phyloP scores from a whole-genome alignment of 2,888 invertebrate species.

The Macaria notata region DNA sequence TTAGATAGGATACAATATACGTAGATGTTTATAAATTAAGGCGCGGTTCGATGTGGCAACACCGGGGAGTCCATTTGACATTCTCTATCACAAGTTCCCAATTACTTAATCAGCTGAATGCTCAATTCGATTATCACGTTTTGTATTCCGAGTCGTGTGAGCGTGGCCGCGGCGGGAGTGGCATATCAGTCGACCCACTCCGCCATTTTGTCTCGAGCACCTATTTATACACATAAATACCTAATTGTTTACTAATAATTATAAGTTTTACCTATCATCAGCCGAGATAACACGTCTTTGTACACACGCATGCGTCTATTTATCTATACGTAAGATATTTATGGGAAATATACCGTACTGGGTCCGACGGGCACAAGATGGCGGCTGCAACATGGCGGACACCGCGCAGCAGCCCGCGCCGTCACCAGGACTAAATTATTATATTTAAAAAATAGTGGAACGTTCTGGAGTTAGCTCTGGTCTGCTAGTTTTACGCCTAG shows the following conservation, averaged over 20 bases:
- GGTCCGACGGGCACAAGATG: constrained; percentile 50
- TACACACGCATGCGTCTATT: constrained; percentile 56
- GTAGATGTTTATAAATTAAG: constrained; percentile 69
- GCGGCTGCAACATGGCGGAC: constrained; percentile 40
- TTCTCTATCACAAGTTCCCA: constrained; percentile 27
- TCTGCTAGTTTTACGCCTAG: constrained; percentile 72
- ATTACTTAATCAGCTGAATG: constrained; percentile 27
- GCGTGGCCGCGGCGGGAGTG: constrained; percentile 28
- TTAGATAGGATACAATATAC: constrained; percentile 74
- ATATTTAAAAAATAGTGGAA: constrained; percentile 9
- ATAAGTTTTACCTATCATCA: constrained; percentile 19
- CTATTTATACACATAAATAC: constrained; percentile 5
- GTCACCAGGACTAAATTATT: constrained; percentile 9
- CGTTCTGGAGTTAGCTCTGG: constrained; percentile 59
- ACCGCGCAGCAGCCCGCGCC: constrained; percentile 28
- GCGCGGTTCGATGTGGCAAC: constrained; percentile 44
- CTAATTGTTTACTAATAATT: constrained; percentile 4
- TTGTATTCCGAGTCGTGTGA: constrained; percentile 13
- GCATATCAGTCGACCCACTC: constrained; percentile 45
- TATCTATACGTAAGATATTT: constrained; percentile 60
- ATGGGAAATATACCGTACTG: constrained; percentile 48
- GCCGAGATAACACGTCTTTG: constrained; percentile 24
- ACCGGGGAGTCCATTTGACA: constrained; percentile 30
- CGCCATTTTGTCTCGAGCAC: constrained; percentile 42
- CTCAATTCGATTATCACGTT: constrained; percentile 32